Percentiles rank a stretch among this genome's conserved stretches.
phyloP scores from a whole-genome alignment of 2,113 vertebrate genomes.

The Poicephalus gulielmi region DNA sequence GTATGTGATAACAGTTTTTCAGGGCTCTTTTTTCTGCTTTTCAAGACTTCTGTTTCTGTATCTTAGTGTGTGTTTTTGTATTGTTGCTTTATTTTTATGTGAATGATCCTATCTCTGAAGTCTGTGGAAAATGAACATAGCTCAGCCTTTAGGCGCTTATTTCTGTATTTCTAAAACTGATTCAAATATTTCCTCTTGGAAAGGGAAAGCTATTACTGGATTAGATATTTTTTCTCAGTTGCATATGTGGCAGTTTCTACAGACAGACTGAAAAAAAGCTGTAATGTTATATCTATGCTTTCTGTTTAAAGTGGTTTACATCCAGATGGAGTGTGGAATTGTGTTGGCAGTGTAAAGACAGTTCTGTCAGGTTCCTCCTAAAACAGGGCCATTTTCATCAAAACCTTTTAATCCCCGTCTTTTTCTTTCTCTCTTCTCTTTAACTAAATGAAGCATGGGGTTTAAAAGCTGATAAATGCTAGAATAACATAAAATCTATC shows the following conservation, averaged over 20 bases:
- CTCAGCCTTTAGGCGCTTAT: not conserved
- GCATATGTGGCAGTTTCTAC: conserved; percentile 38
- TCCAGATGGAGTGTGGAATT: not conserved
- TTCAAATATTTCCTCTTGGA: conserved; percentile 49
- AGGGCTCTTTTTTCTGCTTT: not conserved
- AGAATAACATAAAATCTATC: not conserved
- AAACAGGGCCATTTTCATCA: not conserved
- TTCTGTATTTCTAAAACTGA: not conserved
- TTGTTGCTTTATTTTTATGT: not conserved
- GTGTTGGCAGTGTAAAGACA: not conserved
- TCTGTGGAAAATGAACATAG: not conserved
- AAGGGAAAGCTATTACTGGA: conserved; percentile 1
- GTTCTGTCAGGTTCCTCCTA: not conserved
- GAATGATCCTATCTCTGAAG: not conserved
- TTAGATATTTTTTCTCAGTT: not conserved
- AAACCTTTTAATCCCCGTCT: not conserved
- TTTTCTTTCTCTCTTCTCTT: not conserved
- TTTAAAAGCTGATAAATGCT: not conserved
- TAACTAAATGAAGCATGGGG: not conserved
- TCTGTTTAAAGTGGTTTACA: not conserved
- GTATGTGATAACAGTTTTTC: not conserved
- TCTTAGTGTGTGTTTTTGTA: not conserved
- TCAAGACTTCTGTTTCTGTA: not conserved
- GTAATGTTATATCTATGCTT: not conserved
- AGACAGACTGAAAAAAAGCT: not conserved